Evolutionary conservation across 2,888 invertebrate species (phyloP), one percentile per base, ranked within the genome.

Genomic region (Caenorhabditis auriculariae): DNA sequence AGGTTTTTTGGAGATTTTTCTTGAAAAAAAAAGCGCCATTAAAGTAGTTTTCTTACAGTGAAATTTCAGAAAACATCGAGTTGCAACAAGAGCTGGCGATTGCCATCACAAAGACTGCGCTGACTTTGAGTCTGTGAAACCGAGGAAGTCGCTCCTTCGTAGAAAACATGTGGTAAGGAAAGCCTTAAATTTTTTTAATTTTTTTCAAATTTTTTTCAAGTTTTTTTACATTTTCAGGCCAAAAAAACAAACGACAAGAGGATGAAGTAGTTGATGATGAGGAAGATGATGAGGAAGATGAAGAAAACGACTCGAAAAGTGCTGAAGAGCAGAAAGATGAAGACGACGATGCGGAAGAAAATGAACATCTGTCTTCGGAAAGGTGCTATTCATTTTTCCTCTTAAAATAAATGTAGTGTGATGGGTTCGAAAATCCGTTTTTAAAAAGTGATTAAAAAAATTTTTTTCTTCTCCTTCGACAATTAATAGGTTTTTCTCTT

Each of bases 261-360:
- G 59, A 54, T 38, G 61, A 54, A 0, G 51, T 52, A 15, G 58
- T 60, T 23, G 60, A 66, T 19, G 56, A 60, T 21, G 63, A 66
- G 37, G 66, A 67, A 29, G 67, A 58, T n/a, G 64, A 63, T 39
- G 66, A 67, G 29, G 57, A 63, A 26, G 54, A 58, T 24, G 56
- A 50, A 4, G 38, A 49, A 23, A 17, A 51, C 27, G 42, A 42
- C 42, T 38, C n/a, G 29, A 37, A 54, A 51, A 28, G 37, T 28
- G 35, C 23, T 23, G 26, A 54, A 52, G 55, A 55, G 42, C 29
- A 39, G 23, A 52, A 48, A 9, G 41, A 44, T 9, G 48, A 61
- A 19, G 60, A 54, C 19, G 54, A 58, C 28, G 66, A 55, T 23
- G 52, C 64, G 35, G 56, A 50, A 23, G 54, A 60, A n/a, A 54